A percentile compares a stretch with the other conserved stretches of the same genome.
Conservation (phyloP, 2,888 invertebrate species). For the Parelbella ahira region DNA sequence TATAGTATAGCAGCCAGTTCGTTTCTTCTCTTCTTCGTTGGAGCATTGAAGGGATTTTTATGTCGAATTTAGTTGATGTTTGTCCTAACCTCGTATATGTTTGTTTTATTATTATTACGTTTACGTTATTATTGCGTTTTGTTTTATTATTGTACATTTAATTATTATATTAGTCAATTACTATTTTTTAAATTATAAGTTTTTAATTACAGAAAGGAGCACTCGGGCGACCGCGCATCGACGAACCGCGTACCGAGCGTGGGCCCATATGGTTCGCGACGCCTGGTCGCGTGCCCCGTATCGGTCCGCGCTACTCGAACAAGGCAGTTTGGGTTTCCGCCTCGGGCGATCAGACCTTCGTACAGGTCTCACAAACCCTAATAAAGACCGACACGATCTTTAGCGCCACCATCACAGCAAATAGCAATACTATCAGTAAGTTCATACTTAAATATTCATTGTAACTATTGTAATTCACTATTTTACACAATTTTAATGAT, state of each 20-base stretch:
- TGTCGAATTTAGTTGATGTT: too few species aligned
- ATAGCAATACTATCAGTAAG: conserved; percentile 90
- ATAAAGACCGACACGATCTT: conserved; percentile 94
- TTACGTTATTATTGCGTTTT: too few species aligned
- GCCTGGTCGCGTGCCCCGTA: conserved; percentile 87
- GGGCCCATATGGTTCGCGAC: conserved; percentile 85
- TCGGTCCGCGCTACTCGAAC: conserved; percentile 92
- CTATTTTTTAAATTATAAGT: not conserved
- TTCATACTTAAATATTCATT: too few species aligned
- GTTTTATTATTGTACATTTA: too few species aligned
- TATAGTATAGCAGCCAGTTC: too few species aligned
- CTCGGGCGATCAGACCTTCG: conserved; percentile 97
- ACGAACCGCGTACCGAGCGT: conserved; percentile 63
- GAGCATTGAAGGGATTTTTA: too few species aligned
- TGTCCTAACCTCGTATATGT: too few species aligned
- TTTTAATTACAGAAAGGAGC: conserved; percentile 75
- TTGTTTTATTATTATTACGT: too few species aligned
- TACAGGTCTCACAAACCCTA: conserved; percentile 95
- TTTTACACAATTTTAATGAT: too few species aligned
- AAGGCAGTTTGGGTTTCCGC: conserved; percentile 96
- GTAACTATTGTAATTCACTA: too few species aligned
- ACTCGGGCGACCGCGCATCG: conserved; percentile 73
- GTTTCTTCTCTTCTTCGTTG: too few species aligned
- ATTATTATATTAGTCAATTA: too few species aligned
- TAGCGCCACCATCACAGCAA: conserved; percentile 93